Evolutionary conservation across 2,797 vertebrate species (phyloP), one percentile per base, ranked within the genome.

Genomic region (Brachyalestes nurse): DNA sequence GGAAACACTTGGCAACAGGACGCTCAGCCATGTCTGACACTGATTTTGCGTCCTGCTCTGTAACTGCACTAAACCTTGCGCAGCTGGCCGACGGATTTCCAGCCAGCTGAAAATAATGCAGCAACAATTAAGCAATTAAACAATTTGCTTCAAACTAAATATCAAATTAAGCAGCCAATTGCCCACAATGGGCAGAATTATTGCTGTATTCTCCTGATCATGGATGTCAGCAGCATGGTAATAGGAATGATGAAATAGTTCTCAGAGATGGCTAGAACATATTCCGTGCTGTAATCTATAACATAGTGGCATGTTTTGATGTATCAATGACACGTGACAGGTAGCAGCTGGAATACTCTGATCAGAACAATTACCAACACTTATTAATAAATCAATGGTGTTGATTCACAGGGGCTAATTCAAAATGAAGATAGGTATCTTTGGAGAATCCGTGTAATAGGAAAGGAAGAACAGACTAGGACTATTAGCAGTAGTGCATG

Each of bases 31-130:
- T 12, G 19, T 55, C 34, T 65, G 42, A 28, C 13, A 34, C 28
- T 23, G 58, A 12, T 60, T 5, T 2, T 34, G 38, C 23, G 14
- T 47, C 53, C 23, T 58, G n/a, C 21, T 69, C 65, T 25, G 9
- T 45, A 69, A 57, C 51, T 10, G 16, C 40, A 40, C 6, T 6
- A 34, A 61, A 71, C 66, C 16, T 21, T 60, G 40, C 62, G 12
- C 38, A 79, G 75, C 83, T 76, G 86, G 72, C 84, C 75, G 86
- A 92, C 90, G 90, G 93, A 92, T 91, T 89, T 90, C 85, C 82
- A 90, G 78, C 84, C 88, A 88, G 89, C 83, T 91, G 89, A 82
- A 80, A 82, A 88, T 92, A 92, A 93, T 91, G 87, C 83, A 85
- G 83, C 78, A 12, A 84, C 90, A 91, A 92, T 92, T 92, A 92